Evolutionary conservation across 2,113 vertebrate genomes (phyloP).

Genomic region (Speoplatyrhinus poulsoni): DNA sequence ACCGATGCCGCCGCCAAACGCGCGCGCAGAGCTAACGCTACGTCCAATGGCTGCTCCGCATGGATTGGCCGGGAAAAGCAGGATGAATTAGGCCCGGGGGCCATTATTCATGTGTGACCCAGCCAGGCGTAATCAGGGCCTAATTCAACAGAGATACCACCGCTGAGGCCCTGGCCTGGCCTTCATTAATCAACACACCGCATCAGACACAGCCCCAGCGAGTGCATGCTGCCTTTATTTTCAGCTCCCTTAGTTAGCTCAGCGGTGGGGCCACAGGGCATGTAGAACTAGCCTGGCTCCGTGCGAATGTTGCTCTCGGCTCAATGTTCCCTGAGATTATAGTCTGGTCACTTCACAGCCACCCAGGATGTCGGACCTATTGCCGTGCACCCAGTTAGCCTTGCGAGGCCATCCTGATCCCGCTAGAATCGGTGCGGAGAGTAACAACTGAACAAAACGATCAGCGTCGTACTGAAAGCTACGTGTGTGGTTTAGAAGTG

Average conservation of each 20-base stretch:
- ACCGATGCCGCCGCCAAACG: constrained; percentile 1
- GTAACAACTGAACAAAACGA: too few relatives aligned
- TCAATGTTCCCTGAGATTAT: too few relatives aligned
- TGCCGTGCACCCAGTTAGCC: too few relatives aligned
- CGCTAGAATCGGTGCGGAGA: too few relatives aligned
- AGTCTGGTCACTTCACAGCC: too few relatives aligned
- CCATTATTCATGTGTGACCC: constrained; percentile 66
- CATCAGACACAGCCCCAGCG: constrained; percentile 43
- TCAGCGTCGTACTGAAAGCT: too few relatives aligned
- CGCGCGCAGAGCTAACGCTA: neutral
- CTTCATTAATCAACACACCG: constrained; percentile 62
- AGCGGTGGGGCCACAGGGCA: constrained; percentile 30
- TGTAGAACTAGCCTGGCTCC: neutral
- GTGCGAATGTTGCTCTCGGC: too few relatives aligned
- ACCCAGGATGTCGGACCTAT: too few relatives aligned
- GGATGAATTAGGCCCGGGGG: constrained; percentile 53
- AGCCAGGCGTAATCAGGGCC: constrained; percentile 64
- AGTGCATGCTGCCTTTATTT: constrained; percentile 53
- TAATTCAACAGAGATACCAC: constrained; percentile 68
- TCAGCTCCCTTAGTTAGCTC: constrained; percentile 40
- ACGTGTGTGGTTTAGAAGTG: too few relatives aligned
- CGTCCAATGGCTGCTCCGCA: constrained; percentile 21
- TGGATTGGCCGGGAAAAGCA: constrained; percentile 36
- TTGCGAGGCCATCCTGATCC: too few relatives aligned
- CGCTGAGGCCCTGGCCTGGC: constrained; percentile 40